These are phyloP conservation scores for Macrosoma leucophasiata DNA, from an alignment of 2,888 invertebrate species.

Conservation along the genomic window DNA sequence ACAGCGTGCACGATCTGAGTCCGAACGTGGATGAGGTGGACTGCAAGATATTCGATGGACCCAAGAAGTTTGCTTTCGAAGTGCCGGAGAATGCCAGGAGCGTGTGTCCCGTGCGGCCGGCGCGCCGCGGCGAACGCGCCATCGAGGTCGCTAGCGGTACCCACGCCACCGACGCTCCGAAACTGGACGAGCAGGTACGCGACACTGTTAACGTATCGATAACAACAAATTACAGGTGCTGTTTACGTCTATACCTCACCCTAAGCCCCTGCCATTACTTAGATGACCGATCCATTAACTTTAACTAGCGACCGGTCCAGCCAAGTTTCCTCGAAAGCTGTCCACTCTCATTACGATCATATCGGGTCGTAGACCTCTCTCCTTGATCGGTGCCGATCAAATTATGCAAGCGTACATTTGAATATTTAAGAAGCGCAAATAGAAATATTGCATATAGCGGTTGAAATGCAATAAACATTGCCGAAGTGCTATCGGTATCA, in stretches of 20 bases:
- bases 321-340: conserved; percentile 47
- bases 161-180: conserved; percentile 61
- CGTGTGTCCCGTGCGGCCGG: conserved; percentile 66
- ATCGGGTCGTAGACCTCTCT: conserved; percentile 31
- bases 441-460: too few relatives aligned
- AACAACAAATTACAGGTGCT: conserved; percentile 63
- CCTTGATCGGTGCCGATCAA: conserved; percentile 34
- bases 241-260: conserved; percentile 34
- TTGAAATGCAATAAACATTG: conserved; percentile 33
- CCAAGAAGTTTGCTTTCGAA: conserved; percentile 60
- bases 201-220: conserved; percentile 70
- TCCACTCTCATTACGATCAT: conserved; percentile 28
- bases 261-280: background rate
- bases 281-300: conserved; percentile 1
- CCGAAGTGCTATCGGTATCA: conserved; percentile 29
- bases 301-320: too few relatives aligned
- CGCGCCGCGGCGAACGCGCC: conserved; percentile 60
- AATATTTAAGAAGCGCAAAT: too few relatives aligned
- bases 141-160: conserved; percentile 75
- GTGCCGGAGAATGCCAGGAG: conserved; percentile 55
- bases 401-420: conserved; percentile 32
- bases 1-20: conserved; percentile 49
- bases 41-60: conserved; percentile 52
- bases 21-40: conserved; percentile 56
- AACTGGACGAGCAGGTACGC: conserved; percentile 74